Conservation (phyloP, 2,797 vertebrate species). For the Acanthurus leucopareius region DNA sequence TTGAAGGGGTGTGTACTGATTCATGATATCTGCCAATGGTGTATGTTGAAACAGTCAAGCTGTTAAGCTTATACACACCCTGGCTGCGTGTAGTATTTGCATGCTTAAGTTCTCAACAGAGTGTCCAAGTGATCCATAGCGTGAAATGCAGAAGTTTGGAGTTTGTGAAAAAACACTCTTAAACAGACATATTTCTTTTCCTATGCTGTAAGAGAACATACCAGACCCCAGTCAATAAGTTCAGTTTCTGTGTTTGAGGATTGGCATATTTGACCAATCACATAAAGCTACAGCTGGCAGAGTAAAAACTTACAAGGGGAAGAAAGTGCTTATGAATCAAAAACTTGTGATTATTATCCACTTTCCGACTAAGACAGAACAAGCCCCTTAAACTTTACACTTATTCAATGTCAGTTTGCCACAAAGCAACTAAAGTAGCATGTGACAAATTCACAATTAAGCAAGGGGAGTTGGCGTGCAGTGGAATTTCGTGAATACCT, state of each 20-base stretch:
- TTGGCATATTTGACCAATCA: no score
- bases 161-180: background rate
- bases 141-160: slow-evolving; percentile 1
- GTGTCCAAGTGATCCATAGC: background rate
- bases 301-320: no score
- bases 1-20: slow-evolving; percentile 57
- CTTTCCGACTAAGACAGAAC: no score
- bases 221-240: no score
- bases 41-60: slow-evolving; percentile 25
- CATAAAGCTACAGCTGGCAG: no score
- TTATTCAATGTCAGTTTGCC: no score
- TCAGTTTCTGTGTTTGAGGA: no score
- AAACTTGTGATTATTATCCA: no score
- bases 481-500: slow-evolving; percentile 26
- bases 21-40: slow-evolving; percentile 4
- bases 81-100: slow-evolving; percentile 21
- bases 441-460: no score
- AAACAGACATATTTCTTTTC: background rate
- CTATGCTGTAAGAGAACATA: background rate
- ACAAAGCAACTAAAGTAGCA: no score
- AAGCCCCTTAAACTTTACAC: no score
- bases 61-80: background rate
- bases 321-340: no score
- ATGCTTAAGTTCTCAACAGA: slow-evolving; percentile 22
- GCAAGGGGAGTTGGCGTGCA: slow-evolving; percentile 17